These are phyloP conservation scores for Lasioglossum pauxillum DNA, from an alignment of 2,888 invertebrate species.

Conservation along the genomic window DNA sequence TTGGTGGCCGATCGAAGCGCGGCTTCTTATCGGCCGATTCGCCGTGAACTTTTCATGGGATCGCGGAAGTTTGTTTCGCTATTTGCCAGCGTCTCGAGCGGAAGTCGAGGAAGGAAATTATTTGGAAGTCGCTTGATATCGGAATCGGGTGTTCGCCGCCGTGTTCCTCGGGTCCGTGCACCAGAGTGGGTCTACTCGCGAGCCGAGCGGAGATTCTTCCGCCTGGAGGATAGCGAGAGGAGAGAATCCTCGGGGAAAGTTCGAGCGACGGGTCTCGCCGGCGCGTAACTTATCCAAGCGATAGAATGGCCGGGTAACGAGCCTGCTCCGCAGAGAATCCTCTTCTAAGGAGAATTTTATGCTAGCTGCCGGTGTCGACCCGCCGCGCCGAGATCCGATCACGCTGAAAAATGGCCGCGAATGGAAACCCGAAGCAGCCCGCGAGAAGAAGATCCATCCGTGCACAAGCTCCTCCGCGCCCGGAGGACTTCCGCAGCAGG, in stretches of 20 bases:
- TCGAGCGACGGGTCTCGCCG: constrained; percentile 50
- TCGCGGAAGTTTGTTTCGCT: constrained; percentile 71
- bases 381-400: background rate
- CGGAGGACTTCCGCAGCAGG: background rate
- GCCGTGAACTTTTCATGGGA: constrained; percentile 60
- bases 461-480: background rate
- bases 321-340: constrained; percentile 38
- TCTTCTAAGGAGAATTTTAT: constrained; percentile 33
- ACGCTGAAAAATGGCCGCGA: constrained; percentile 2
- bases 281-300: constrained; percentile 52
- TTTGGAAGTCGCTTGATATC: constrained; percentile 70
- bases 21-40: constrained; percentile 69
- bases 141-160: constrained; percentile 54
- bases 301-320: constrained; percentile 62
- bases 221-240: background rate
- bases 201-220: background rate
- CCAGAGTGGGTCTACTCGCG: background rate
- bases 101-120: constrained; percentile 67
- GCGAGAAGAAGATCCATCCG: background rate
- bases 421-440: background rate
- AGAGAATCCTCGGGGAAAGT: constrained; percentile 53
- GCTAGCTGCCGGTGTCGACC: background rate
- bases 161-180: constrained; percentile 19
- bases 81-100: constrained; percentile 66
- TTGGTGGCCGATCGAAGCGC: constrained; percentile 24